These are phyloP conservation scores for Caenorhabditis latens DNA, from an alignment of 1,140 invertebrate genomes.

Conservation along the genomic window DNA sequence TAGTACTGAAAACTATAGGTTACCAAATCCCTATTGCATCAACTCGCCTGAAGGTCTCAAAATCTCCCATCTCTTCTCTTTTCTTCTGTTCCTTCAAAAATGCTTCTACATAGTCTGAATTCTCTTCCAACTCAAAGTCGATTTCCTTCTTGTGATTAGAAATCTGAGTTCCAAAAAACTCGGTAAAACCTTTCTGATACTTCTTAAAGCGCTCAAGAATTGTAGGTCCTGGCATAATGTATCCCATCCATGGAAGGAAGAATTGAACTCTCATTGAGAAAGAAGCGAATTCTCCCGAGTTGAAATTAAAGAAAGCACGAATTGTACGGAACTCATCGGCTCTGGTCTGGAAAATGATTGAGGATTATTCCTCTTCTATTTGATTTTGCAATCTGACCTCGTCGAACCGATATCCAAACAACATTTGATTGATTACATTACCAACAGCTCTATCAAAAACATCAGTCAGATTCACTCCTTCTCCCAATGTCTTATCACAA, in stretches of 20 bases:
- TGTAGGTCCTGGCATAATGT: constrained; percentile 36
- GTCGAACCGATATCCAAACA: constrained; percentile 65
- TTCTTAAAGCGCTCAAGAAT: constrained; percentile 11
- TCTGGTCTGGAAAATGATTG: neutral
- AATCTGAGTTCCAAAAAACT: constrained; percentile 52
- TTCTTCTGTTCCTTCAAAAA: constrained; percentile 62
- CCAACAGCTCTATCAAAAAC: constrained; percentile 60
- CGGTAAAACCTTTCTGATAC: constrained; percentile 37
- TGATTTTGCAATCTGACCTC: constrained; percentile 11
- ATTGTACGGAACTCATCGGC: constrained; percentile 51
- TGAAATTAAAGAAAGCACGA: constrained; percentile 41
- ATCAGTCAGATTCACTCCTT: constrained; percentile 59
- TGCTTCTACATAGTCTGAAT: constrained; percentile 60
- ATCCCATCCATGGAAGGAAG: constrained; percentile 41
- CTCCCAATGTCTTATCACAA: constrained; percentile 63
- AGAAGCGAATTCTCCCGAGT: constrained; percentile 5
- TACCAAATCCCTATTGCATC: neutral
- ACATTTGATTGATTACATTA: constrained; percentile 62
- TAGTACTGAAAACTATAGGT: constrained; percentile 3
- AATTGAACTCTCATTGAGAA: constrained; percentile 46
- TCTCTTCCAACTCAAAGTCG: constrained; percentile 56
- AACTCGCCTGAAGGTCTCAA: constrained; percentile 49
- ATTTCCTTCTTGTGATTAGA: constrained; percentile 40
- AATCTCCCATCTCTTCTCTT: constrained; percentile 41
- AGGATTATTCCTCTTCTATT: neutral